Percentiles rank a stretch among this genome's conserved stretches.
Conservation (phyloP, 2,797 vertebrate species). For the Tragopan temminckii region DNA sequence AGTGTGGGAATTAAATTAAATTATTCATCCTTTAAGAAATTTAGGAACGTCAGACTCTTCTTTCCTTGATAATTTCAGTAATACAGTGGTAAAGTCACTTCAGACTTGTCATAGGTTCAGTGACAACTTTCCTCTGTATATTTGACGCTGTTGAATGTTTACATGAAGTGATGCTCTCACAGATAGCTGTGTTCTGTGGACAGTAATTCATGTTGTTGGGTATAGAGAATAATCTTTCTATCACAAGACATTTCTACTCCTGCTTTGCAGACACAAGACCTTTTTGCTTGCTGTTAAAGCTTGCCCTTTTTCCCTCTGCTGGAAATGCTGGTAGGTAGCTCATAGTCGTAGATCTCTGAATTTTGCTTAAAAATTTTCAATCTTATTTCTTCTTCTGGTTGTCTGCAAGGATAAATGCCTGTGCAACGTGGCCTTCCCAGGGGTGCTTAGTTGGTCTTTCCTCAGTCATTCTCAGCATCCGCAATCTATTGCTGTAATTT, state of each 20-base stretch:
- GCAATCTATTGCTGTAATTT: not conserved
- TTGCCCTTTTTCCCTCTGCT: not conserved
- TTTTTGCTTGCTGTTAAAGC: not conserved
- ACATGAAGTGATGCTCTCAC: not conserved
- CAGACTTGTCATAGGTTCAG: not conserved
- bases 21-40: slow-evolving; percentile 74
- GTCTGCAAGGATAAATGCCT: not conserved
- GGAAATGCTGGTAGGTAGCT: not conserved
- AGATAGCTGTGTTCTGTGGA: not conserved
- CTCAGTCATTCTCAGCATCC: not conserved
- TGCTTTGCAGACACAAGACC: not conserved
- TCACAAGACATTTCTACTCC: not conserved
- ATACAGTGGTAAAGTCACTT: not conserved
- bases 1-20: slow-evolving; percentile 37
- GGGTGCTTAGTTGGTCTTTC: not conserved
- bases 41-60: slow-evolving; percentile 14
- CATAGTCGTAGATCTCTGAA: not conserved
- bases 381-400: not conserved
- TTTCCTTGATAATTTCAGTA: slow-evolving; percentile 15
- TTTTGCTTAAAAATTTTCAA: not conserved
- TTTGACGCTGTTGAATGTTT: not conserved
- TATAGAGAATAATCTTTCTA: not conserved
- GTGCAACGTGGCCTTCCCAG: not conserved
- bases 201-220: not conserved
- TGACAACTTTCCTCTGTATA: not conserved